A percentile compares a stretch with the other conserved stretches of the same genome.
phyloP scores from a whole-genome alignment of 2,888 invertebrate genomes.

The Deilephila porcellus region DNA sequence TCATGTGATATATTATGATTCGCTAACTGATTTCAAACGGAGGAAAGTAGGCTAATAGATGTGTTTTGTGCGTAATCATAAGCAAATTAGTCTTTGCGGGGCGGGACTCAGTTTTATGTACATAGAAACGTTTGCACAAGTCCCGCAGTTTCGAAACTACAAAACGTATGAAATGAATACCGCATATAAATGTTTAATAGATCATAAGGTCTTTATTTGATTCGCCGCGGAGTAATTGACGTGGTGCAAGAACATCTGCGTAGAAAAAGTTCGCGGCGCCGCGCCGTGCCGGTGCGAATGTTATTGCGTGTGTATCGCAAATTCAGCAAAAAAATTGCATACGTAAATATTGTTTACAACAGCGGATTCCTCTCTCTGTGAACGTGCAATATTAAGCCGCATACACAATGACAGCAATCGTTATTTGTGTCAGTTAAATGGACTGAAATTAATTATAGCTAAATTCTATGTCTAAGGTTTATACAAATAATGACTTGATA shows the following conservation, averaged over 20 bases:
- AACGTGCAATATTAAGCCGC: background rate
- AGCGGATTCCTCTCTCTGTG: background rate
- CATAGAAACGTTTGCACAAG: background rate
- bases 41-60: constrained; percentile 33
- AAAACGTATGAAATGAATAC: background rate
- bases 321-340: constrained; percentile 27
- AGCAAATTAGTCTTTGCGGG: background rate
- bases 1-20: constrained; percentile 37
- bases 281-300: constrained; percentile 5
- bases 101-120: background rate
- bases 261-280: constrained; percentile 8
- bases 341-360: constrained; percentile 22
- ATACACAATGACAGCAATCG: background rate
- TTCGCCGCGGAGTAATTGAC: constrained; percentile 45
- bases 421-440: background rate
- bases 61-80: constrained; percentile 33
- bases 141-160: background rate
- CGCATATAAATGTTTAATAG: constrained; percentile 5
- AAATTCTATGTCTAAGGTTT: background rate
- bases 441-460: too few relatives aligned
- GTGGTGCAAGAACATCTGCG: constrained; percentile 38
- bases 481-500: background rate
- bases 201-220: constrained; percentile 35
- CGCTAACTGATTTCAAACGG: constrained; percentile 13
- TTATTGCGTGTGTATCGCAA: constrained; percentile 18